These are phyloP conservation scores for Amphipoea lucens DNA, from an alignment of 2,888 invertebrate genomes.

Conservation along the genomic window DNA sequence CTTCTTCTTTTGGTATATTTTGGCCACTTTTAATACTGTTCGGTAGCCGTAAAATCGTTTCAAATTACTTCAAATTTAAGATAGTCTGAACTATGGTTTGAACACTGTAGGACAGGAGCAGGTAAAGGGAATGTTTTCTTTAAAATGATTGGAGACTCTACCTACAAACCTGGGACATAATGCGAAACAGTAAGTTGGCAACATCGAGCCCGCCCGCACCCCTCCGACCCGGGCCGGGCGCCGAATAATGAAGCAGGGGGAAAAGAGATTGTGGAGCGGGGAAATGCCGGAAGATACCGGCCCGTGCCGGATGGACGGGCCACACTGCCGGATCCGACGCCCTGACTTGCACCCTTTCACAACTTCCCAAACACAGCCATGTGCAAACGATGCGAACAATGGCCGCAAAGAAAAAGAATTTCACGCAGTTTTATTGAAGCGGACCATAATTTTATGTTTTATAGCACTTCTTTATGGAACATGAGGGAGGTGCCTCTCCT, in stretches of 20 bases:
- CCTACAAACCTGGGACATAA: slow-evolving; percentile 24
- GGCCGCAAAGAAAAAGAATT: slow-evolving; percentile 51
- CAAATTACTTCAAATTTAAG: background rate
- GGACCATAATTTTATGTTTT: slow-evolving; percentile 60
- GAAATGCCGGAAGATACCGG: slow-evolving; percentile 81
- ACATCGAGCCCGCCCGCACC: slow-evolving; percentile 80
- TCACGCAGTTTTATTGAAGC: slow-evolving; percentile 59
- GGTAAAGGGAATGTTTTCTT: background rate
- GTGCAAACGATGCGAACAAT: slow-evolving; percentile 67
- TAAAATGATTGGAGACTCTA: background rate
- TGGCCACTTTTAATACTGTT: background rate
- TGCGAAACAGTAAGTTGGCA: slow-evolving; percentile 69
- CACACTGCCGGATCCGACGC: slow-evolving; percentile 72
- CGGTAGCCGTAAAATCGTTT: background rate
- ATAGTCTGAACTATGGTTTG: no score
- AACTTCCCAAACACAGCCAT: slow-evolving; percentile 70
- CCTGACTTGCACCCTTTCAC: slow-evolving; percentile 70
- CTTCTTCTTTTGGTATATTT: background rate
- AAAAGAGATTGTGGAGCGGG: slow-evolving; percentile 75
- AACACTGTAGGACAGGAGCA: background rate
- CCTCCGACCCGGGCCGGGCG: slow-evolving; percentile 83
- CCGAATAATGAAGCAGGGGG: slow-evolving; percentile 84
- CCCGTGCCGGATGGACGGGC: slow-evolving; percentile 79
- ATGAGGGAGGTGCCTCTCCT: slow-evolving; percentile 36
- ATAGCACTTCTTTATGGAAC: slow-evolving; percentile 62